These are phyloP conservation scores for Osmerus eperlanus DNA, from an alignment of 2,113 vertebrate genomes.

Conservation along the genomic window DNA sequence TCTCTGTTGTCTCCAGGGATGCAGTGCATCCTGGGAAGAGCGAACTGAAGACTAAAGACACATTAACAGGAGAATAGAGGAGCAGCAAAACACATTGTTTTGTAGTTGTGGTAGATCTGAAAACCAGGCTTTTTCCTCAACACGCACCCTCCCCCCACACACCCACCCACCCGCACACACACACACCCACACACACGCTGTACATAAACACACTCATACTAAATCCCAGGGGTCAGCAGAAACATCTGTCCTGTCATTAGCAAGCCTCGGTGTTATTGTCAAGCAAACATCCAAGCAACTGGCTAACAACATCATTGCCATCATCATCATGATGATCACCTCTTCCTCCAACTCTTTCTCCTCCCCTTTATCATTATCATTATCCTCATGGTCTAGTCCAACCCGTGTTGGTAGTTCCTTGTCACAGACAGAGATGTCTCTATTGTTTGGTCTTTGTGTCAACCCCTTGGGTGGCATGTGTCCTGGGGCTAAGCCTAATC, in stretches of 20 bases:
- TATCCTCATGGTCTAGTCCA: too few species aligned
- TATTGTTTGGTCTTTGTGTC: background rate
- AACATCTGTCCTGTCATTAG: slow-evolving; percentile 3
- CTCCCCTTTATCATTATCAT: too few species aligned
- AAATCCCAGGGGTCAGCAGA: background rate
- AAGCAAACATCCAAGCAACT: background rate
- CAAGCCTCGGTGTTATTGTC: background rate
- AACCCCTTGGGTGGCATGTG: background rate
- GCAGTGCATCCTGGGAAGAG: too few species aligned
- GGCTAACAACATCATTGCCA: background rate
- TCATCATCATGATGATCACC: background rate
- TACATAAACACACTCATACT: background rate
- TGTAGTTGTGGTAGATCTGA: too few species aligned
- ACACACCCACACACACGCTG: background rate
- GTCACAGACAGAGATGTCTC: too few species aligned
- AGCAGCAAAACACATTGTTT: too few species aligned
- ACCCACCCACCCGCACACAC: background rate
- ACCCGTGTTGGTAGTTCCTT: too few species aligned
- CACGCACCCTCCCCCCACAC: too few species aligned
- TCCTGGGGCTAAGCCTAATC: slow-evolving; percentile 10
- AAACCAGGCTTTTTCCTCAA: too few species aligned
- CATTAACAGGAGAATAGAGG: too few species aligned
- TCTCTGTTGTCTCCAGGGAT: too few species aligned
- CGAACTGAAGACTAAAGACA: too few species aligned
- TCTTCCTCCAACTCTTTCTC: background rate